A percentile compares a stretch with the other conserved stretches of the same genome.
These are phyloP conservation scores for Drosophila recens DNA, from an alignment of 2,888 invertebrate species.

Conservation along the genomic window DNA sequence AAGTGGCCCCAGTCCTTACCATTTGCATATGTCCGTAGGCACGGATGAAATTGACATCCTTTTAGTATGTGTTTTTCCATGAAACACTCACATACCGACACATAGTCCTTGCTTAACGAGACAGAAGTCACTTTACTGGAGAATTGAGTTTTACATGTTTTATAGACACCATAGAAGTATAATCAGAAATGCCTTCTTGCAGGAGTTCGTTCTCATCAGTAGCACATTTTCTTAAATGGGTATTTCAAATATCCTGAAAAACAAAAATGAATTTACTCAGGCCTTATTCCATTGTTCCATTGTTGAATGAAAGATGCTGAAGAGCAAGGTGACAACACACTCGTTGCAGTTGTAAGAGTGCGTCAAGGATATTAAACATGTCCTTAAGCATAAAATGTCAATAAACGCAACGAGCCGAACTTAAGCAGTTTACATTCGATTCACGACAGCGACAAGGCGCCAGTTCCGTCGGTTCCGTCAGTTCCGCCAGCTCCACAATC, in stretches of 20 bases:
- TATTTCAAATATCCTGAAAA: not conserved
- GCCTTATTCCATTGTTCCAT: not conserved
- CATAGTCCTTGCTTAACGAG: conserved; percentile 10
- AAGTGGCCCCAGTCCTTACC: conserved; percentile 38
- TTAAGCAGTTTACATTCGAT: conserved; percentile 67
- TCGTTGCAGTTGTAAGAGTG: conserved; percentile 17
- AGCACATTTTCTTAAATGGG: conserved; percentile 11
- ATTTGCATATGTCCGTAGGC: conserved; percentile 63
- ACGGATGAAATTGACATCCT: conserved; percentile 26
- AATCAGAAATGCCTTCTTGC: conserved; percentile 14
- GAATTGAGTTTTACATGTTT: conserved; percentile 32
- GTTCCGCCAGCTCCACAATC: conserved; percentile 14
- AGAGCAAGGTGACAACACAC: not conserved
- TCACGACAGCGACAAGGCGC: conserved; percentile 45
- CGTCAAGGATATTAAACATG: conserved; percentile 70
- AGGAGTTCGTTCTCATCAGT: conserved; percentile 4
- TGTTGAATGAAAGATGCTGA: conserved; percentile 2
- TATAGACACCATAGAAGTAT: not conserved
- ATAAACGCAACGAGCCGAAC: conserved; percentile 72
- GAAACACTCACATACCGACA: conserved; percentile 15
- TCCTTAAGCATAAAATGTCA: conserved; percentile 79
- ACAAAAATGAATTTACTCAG: conserved; percentile 1
- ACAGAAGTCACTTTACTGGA: conserved; percentile 33
- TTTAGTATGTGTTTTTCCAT: conserved; percentile 23
- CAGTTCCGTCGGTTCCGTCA: conserved; percentile 27